Evolutionary conservation across 2,797 vertebrate species (phyloP).

Genomic region (Betta splendens): DNA sequence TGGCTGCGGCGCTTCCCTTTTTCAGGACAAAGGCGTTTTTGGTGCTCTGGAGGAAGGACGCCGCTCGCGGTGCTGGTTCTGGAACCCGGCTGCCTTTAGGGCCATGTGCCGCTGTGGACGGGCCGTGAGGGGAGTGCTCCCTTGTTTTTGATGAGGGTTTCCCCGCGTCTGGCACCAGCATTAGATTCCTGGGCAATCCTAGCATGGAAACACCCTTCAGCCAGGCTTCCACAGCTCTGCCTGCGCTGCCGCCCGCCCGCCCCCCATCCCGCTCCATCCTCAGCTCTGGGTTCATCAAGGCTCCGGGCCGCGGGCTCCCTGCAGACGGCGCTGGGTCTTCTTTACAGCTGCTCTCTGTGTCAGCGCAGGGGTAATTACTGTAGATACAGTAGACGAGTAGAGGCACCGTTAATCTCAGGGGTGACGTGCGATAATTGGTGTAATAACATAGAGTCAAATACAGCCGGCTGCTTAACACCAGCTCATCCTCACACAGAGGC

Average conservation of each 20-base stretch:
- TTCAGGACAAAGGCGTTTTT: neutral
- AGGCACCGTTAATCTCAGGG: conserved; percentile 12
- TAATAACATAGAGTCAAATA: neutral
- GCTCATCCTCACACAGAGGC: neutral
- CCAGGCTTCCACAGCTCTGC: conserved; percentile 68
- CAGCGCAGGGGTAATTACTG: conserved; percentile 41
- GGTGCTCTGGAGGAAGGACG: neutral
- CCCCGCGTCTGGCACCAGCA: conserved; percentile 81
- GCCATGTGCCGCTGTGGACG: conserved; percentile 37
- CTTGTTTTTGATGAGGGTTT: conserved; percentile 90
- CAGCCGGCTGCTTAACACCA: neutral
- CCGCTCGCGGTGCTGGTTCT: neutral
- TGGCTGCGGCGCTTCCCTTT: neutral
- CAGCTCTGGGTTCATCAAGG: conserved; percentile 52
- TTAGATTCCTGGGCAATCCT: conserved; percentile 87
- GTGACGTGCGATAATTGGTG: neutral
- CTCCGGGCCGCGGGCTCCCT: conserved; percentile 29
- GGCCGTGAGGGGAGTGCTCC: conserved; percentile 63
- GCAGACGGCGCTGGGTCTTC: conserved; percentile 21
- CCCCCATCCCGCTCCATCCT: conserved; percentile 43
- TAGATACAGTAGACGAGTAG: conserved; percentile 23
- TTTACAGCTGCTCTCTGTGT: conserved; percentile 47
- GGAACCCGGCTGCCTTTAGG: conserved; percentile 57
- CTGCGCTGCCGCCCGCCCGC: conserved; percentile 12
- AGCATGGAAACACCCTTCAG: conserved; percentile 79